These are phyloP conservation scores for Sebastes paucispinis DNA, from an alignment of 2,797 vertebrate genomes.

Conservation along the genomic window DNA sequence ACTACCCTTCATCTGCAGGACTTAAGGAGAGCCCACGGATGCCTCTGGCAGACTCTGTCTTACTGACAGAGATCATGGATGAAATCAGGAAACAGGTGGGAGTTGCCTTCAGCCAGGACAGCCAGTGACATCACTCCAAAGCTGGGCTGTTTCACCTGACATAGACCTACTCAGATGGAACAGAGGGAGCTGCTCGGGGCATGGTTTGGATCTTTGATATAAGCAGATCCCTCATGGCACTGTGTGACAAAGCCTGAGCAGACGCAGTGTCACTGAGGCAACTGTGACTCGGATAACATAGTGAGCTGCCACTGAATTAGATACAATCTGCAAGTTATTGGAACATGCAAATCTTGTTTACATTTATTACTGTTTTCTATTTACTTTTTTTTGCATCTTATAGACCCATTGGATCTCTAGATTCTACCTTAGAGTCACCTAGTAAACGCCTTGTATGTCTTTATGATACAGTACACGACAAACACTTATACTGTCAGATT, in stretches of 20 bases:
- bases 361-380: background rate
- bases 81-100: conserved; percentile 75
- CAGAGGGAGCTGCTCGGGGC: conserved; percentile 21
- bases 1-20: conserved; percentile 47
- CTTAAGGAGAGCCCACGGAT: conserved; percentile 70
- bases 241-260: conserved; percentile 19
- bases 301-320: background rate
- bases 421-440: background rate
- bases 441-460: background rate
- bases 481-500: background rate
- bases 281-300: conserved; percentile 1
- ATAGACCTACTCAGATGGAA: conserved; percentile 38
- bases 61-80: conserved; percentile 74
- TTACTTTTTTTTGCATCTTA: background rate
- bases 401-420: background rate
- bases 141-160: conserved; percentile 40
- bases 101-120: conserved; percentile 70
- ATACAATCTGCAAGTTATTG: conserved; percentile 5
- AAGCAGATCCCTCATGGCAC: conserved; percentile 30
- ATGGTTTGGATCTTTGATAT: conserved; percentile 14
- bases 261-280: background rate
- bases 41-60: conserved; percentile 72
- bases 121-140: conserved; percentile 53
- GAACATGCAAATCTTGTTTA: background rate
- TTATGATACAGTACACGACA: background rate